A percentile compares a stretch with the other conserved stretches of the same genome.
These are phyloP conservation scores for Myotis planiceps DNA, from an alignment of 2,797 vertebrate genomes.

Conservation along the genomic window DNA sequence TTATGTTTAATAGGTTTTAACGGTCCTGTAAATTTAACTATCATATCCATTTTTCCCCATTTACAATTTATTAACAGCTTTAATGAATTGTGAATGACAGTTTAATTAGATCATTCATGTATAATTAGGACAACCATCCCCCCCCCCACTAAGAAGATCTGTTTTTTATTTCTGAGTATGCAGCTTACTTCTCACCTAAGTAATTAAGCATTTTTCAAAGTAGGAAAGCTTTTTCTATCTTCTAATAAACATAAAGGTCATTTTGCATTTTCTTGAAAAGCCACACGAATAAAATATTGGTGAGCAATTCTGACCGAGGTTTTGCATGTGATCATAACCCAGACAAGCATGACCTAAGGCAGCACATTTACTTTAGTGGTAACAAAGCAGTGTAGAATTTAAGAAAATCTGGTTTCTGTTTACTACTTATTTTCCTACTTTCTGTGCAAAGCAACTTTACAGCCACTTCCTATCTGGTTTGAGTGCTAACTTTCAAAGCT, in stretches of 20 bases:
- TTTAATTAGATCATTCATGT: constrained; percentile 59
- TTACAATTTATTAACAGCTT: constrained; percentile 58
- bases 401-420: constrained; percentile 60
- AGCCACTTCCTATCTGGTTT: constrained; percentile 20
- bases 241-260: constrained; percentile 30
- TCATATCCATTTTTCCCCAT: not conserved
- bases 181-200: constrained; percentile 57
- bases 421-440: constrained; percentile 40
- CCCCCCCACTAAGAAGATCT: not conserved
- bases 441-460: constrained; percentile 13
- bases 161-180: constrained; percentile 42
- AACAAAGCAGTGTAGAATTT: constrained; percentile 34
- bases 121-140: constrained; percentile 57
- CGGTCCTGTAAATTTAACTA: not conserved
- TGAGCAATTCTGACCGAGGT: not conserved
- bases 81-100: constrained; percentile 33
- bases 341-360: constrained; percentile 26
- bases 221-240: not conserved
- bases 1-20: constrained; percentile 43
- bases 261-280: constrained; percentile 62
- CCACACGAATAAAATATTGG: not conserved
- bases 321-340: constrained; percentile 25
- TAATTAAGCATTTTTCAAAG: constrained; percentile 54
- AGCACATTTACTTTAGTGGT: not conserved
- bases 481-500: constrained; percentile 16